Evolutionary conservation across 2,888 invertebrate species (phyloP), one percentile per base, ranked within the genome.

Genomic region (Pseudococcus longispinus): DNA sequence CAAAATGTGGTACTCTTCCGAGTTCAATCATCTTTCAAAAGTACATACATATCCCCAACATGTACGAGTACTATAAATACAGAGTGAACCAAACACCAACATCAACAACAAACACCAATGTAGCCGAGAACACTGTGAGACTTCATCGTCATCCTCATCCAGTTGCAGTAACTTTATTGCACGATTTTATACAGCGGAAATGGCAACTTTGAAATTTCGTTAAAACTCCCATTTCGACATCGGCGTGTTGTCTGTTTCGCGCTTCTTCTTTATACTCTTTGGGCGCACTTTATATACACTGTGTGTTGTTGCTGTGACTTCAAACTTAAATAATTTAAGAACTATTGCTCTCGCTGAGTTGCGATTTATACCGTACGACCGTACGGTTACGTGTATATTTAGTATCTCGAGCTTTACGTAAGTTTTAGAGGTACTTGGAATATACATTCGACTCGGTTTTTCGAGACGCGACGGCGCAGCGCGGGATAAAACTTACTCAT

Each of bases 321-420:
- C 77, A 80, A 80, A 80, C 77, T 80, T 80, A 80, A 80, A 80
- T 80, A 80, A 80, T 80, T 42, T 80, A 80, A 80, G 37, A 80
- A 80, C 77, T 42, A 80, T 80, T 42, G 77, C 42, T 42, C 77
- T 80, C 77, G 77, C 32, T 42, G 77, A 42, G 37, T 80, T 42
- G 42, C 77, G 77, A 80, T 80, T 80, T 80, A 80, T 80, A 80
- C 29, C 1, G 8, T 37, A 37, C 37, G 8, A 37, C 32, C 11
- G 60, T 60, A 60, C 29, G 29, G 20, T 15, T 70, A 26, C 3
- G 70, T 70, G 70, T 70, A 80, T 42, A 80, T 80, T 32, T n/a
- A 37, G 15, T 37, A 6, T 32, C 20, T 37, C 13, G 23, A 60
- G 60, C 23, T 60, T 5, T 37, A 60, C 11, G 70, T 29, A 70